Evolutionary conservation across 2,888 invertebrate genomes (phyloP), one percentile per base, ranked within the genome.

Genomic region (Tinea trinotella): DNA sequence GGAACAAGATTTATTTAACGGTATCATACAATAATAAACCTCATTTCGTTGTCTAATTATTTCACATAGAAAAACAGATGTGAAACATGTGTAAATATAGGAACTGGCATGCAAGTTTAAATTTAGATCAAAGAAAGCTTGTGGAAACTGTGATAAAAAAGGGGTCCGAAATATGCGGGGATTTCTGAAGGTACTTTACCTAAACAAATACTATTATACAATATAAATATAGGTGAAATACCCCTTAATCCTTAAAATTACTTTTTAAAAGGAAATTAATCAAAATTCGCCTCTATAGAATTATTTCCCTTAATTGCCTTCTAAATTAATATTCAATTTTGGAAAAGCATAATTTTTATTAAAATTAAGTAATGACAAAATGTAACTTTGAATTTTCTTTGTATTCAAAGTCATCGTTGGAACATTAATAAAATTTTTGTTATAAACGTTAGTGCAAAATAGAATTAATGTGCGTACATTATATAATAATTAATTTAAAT

Each of bases 351-450:
- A 15, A 15, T 40, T 40, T 40, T 40, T 6, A 40, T 40, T 2
- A 17, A 40, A 40, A 40, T 40, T 40, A 48, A 19, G 17, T 48
- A 18, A 5, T 48, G 19, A 30, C 30, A 30, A 30, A 30, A 22
- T n/a, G n/a, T n/a, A n/a, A n/a, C n/a, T 40, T 40, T 40, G 40
- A 19, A 2, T 48, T 1, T 19, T 48, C 5, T 20, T 4, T 17
- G 20, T 19, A 19, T 48, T 13, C 17, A 48, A 48, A 48, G 48
- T 48, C 48, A 48, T 48, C 10, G 48, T 12, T n/a, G 17, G n/a
- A 9, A 17, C 48, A 48, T 48, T 48, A 48, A 48, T 48, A 17
- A 6, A 40, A 40, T 15, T 40, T 6, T 17, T 7, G 30, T 30
- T 30, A n/a, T n/a, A n/a, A n/a, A 30, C 30, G 30, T 1, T 30